Evolutionary conservation across 2,888 invertebrate genomes (phyloP).

Genomic region (Glaucopsyche alexis): DNA sequence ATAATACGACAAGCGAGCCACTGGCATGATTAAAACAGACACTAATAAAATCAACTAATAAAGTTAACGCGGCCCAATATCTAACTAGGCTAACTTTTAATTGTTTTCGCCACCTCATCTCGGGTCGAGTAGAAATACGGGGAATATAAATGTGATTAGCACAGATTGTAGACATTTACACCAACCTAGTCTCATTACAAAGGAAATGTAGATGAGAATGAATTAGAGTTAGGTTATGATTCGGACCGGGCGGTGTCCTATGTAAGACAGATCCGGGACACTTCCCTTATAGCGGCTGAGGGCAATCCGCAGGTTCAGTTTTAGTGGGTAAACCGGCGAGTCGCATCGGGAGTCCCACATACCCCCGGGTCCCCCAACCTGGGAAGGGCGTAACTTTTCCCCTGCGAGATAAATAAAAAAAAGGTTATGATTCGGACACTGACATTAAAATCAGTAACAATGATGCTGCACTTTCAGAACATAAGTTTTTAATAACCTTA

Average conservation of each 20-base stretch:
- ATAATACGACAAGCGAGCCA: neutral
- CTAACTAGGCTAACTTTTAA: constrained; percentile 16
- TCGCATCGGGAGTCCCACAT: too few species aligned
- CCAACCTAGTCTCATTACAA: neutral
- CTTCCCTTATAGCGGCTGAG: too few species aligned
- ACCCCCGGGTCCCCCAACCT: too few species aligned
- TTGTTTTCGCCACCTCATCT: constrained; percentile 7
- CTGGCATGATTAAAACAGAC: neutral
- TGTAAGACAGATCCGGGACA: too few species aligned
- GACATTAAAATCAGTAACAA: neutral
- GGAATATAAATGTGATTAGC: constrained; percentile 1
- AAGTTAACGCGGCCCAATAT: constrained; percentile 15
- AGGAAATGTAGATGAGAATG: too few species aligned
- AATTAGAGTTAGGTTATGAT: too few species aligned
- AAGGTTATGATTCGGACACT: neutral
- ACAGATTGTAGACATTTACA: neutral
- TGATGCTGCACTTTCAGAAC: neutral
- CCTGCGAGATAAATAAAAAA: too few species aligned
- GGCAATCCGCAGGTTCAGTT: too few species aligned
- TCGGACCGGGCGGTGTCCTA: too few species aligned
- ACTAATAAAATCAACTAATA: constrained; percentile 22
- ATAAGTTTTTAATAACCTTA: too few species aligned
- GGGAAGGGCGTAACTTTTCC: too few species aligned
- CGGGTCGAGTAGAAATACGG: neutral
- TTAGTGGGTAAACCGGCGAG: too few species aligned